phyloP scores from a whole-genome alignment of 2,888 invertebrate genomes.

The Caenorhabditis angaria region DNA sequence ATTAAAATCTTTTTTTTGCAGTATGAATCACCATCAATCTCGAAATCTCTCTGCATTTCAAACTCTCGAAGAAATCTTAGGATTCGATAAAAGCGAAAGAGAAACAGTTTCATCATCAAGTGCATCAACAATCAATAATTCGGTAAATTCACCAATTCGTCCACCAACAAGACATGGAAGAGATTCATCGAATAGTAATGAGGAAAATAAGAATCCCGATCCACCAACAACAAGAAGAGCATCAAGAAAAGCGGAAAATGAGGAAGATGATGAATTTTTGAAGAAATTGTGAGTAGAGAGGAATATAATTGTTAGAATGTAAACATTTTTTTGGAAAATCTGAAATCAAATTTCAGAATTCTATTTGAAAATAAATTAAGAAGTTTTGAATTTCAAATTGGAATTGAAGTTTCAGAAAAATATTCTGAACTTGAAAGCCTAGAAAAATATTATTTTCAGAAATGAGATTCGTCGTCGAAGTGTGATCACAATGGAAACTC shows the following conservation, averaged over 20 bases:
- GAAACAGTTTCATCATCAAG: constrained; percentile 1
- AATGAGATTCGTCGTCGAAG: constrained; percentile 31
- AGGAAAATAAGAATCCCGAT: constrained; percentile 26
- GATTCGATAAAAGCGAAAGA: constrained; percentile 6
- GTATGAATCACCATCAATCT: constrained; percentile 17
- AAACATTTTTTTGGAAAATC: background rate
- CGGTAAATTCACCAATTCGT: constrained; percentile 31
- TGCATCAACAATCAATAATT: constrained; percentile 12
- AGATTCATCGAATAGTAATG: constrained; percentile 42
- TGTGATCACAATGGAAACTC: constrained; percentile 12
- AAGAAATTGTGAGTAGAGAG: constrained; percentile 27
- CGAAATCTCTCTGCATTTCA: constrained; percentile 37
- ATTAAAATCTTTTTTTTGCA: no score
- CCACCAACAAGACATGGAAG: constrained; percentile 51
- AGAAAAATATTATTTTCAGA: no score
- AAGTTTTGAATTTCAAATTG: no score
- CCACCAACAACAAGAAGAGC: background rate
- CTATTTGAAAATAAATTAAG: background rate
- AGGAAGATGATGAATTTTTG: constrained; percentile 32
- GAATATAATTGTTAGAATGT: no score
- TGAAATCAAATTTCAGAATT: no score
- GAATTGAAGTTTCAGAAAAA: no score
- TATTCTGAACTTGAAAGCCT: no score
- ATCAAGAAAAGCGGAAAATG: constrained; percentile 10
- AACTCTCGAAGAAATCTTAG: constrained; percentile 44